Base-by-base conservation (phyloP, 2,888 invertebrate genomes). In the Poecilobothrus nobilitatus region DNA sequence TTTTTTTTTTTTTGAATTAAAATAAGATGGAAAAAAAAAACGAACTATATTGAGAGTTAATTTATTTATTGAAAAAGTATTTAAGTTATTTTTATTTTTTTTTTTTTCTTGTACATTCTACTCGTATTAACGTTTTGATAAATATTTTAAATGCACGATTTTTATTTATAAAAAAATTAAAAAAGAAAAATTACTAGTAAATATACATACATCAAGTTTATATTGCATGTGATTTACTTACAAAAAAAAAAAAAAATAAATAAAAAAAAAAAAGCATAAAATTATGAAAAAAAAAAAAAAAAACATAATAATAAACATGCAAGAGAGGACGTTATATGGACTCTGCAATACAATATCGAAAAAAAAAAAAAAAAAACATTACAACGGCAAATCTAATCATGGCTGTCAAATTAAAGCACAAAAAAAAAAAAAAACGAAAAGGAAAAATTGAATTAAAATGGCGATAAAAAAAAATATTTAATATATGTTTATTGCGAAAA, bases 51-150 rank as follows among this genome's bases (percentile, higher is more conserved):
- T 53, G n/a, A 53, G 6, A 53, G n/a, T 53, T 53, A 53, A 41
- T 53, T 53, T 53, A 53, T 53, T 53, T 41, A 41, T 41, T 53
- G 37, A 53, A 53, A 53, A 53, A 53, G n/a, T 53, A 53, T 53
- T 53, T 53, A 53, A 53, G 15, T n/a, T 18, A 53, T 6, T 53
- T 53, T n/a, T 53, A 53, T 53, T 53, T 53, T 37, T 27, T 27
- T 27, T 27, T 27, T 27, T 27, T 27, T 37, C 6, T 37, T 37
- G 37, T 6, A 12, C 7, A 41, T 41, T 41, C 41, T 41, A 41
- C 41, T 41, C 9, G 9, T 53, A 18, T 18, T 53, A 53, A 53
- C 53, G 18, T 53, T 53, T 53, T 53, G 53, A 53, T 53, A 53
- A 53, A 53, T 53, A 53, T 53, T 53, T 53, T n/a, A 53, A 53